Evolutionary conservation across 2,797 vertebrate species (phyloP).

Genomic region (Serranus cabrilla): DNA sequence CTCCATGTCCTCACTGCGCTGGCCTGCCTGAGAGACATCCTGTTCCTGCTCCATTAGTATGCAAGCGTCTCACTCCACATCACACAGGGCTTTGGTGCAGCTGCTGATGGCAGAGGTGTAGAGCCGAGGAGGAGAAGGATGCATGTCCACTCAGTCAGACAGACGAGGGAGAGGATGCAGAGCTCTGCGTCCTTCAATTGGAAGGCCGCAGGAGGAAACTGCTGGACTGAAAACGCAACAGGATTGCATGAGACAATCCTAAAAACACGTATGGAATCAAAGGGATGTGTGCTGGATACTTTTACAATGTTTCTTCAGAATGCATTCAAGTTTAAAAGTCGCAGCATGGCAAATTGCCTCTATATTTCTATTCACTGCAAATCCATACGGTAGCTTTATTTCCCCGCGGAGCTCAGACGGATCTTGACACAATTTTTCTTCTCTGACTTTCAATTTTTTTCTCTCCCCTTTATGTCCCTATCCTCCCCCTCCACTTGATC

Average conservation of each 20-base stretch:
- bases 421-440: slow-evolving; percentile 63
- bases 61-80: slow-evolving; percentile 79
- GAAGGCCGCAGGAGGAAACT: slow-evolving; percentile 34
- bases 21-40: slow-evolving; percentile 71
- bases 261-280: slow-evolving; percentile 8
- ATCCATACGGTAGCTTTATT: slow-evolving; percentile 68
- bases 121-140: slow-evolving; percentile 62
- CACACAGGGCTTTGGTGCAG: slow-evolving; percentile 82
- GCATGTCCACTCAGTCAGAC: slow-evolving; percentile 67
- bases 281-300: slow-evolving; percentile 25
- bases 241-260: slow-evolving; percentile 29
- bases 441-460: slow-evolving; percentile 36
- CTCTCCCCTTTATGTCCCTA: slow-evolving; percentile 14
- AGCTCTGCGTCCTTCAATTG: slow-evolving; percentile 36
- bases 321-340: slow-evolving; percentile 52
- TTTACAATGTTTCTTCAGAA: slow-evolving; percentile 19
- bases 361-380: slow-evolving; percentile 53
- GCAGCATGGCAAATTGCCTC: slow-evolving; percentile 39
- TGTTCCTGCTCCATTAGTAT: slow-evolving; percentile 80
- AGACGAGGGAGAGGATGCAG: slow-evolving; percentile 45
- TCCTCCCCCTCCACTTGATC: slow-evolving; percentile 27
- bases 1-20: slow-evolving; percentile 63
- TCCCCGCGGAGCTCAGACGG: slow-evolving; percentile 60
- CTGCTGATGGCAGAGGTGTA: slow-evolving; percentile 81
- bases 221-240: slow-evolving; percentile 33